phyloP scores from a whole-genome alignment of 2,797 vertebrate genomes.

The Pangasius larnaudii region DNA sequence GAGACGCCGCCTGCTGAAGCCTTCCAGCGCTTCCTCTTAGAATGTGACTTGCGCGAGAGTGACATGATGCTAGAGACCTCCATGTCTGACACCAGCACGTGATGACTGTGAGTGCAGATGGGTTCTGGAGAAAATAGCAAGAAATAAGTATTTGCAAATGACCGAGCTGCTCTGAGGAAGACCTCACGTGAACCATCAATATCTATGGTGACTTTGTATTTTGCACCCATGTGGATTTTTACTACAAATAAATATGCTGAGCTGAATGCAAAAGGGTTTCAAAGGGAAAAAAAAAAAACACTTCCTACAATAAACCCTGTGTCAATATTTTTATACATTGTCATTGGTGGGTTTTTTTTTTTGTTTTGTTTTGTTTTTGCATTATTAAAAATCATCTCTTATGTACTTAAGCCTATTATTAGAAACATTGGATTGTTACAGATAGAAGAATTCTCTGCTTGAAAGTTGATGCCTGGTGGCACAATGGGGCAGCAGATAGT shows the following conservation, averaged over 20 bases:
- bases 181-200: conserved; percentile 17
- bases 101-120: conserved; percentile 63
- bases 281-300: conserved; percentile 17
- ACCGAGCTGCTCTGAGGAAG: conserved; percentile 54
- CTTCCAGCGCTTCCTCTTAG: conserved; percentile 85
- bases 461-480: background rate
- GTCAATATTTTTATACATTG: conserved; percentile 63
- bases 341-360: conserved; percentile 51
- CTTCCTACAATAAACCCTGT: conserved; percentile 69
- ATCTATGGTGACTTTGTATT: conserved; percentile 46
- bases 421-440: background rate
- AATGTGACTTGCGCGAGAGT: conserved; percentile 98
- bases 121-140: conserved; percentile 25
- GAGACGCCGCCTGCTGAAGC: conserved; percentile 83
- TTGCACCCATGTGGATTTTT: conserved; percentile 77
- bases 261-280: conserved; percentile 61
- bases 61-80: conserved; percentile 97
- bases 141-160: conserved; percentile 45
- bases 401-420: background rate
- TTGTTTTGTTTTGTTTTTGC: background rate
- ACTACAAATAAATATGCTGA: conserved; percentile 70
- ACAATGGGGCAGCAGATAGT: background rate
- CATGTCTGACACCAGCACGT: conserved; percentile 96
- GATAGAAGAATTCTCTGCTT: background rate
- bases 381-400: background rate